Evolutionary conservation across 2,797 vertebrate species (phyloP).

Genomic region (Clarias fuscus): DNA sequence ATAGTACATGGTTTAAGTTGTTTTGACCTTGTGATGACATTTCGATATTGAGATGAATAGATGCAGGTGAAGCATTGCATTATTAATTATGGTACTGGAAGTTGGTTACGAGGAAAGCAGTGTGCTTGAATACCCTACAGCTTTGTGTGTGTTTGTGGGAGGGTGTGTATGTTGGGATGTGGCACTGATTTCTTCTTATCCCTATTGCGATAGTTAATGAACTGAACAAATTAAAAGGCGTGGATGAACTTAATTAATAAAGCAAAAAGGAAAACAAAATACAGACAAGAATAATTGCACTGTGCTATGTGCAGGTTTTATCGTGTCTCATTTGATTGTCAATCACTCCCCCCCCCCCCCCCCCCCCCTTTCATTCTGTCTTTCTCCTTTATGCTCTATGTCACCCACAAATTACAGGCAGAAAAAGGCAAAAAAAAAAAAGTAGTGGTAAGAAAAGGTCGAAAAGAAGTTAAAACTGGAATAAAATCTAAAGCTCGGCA

Average conservation of each 20-base stretch:
- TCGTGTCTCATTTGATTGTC: conserved; percentile 11
- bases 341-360: not conserved
- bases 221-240: conserved; percentile 12
- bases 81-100: not conserved
- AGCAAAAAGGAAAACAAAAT: conserved; percentile 41
- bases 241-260: conserved; percentile 15
- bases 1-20: not conserved
- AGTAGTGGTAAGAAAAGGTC: not conserved
- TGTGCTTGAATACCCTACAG: not conserved
- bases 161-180: conserved; percentile 23
- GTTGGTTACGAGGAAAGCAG: not conserved
- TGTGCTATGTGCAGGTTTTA: conserved; percentile 5
- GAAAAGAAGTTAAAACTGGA: not conserved
- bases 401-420: conserved; percentile 1
- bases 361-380: not conserved
- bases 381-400: not conserved
- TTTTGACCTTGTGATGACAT: not conserved
- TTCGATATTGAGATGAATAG: not conserved
- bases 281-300: conserved; percentile 20
- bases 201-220: conserved; percentile 24
- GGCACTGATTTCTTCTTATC: conserved; percentile 10
- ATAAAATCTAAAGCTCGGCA: not conserved
- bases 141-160: conserved; percentile 2
- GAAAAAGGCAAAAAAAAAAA: not conserved
- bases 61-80: not conserved